phyloP scores from a whole-genome alignment of 2,888 invertebrate genomes.

The Thera britannica region DNA sequence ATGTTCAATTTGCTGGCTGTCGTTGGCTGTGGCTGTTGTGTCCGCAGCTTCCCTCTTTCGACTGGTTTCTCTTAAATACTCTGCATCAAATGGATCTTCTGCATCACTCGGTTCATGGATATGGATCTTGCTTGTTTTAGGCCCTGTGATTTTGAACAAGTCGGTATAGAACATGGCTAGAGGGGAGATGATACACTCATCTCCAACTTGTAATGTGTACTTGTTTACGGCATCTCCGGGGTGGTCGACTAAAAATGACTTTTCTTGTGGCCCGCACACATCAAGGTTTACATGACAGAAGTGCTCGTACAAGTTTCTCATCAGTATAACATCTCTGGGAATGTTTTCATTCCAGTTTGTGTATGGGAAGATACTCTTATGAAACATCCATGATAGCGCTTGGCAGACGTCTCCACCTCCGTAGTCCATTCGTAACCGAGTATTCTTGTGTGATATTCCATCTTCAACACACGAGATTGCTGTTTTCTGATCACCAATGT shows the following conservation, averaged over 20 bases:
- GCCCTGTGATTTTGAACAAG: constrained; percentile 92
- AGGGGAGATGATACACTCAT: constrained; percentile 96
- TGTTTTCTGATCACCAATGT: constrained; percentile 97
- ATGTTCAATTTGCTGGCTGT: constrained; percentile 78
- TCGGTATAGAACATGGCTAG: constrained; percentile 95
- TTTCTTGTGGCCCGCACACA: constrained; percentile 94
- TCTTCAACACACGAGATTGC: constrained; percentile 98
- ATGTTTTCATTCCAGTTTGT: constrained; percentile 90
- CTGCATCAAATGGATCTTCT: constrained; percentile 97
- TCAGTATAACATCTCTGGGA: constrained; percentile 90
- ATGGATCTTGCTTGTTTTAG: constrained; percentile 90
- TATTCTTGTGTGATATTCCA: constrained; percentile 95
- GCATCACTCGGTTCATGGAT: constrained; percentile 90
- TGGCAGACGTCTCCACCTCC: constrained; percentile 97
- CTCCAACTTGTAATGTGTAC: constrained; percentile 93
- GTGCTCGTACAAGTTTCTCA: constrained; percentile 94
- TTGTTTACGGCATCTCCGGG: constrained; percentile 88
- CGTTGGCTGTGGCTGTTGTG: constrained; percentile 66
- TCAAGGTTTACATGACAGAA: constrained; percentile 96
- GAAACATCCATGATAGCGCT: constrained; percentile 93
- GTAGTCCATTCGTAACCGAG: constrained; percentile 93
- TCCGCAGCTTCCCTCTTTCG: constrained; percentile 81
- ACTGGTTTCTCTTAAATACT: constrained; percentile 95
- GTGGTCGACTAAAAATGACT: constrained; percentile 90
- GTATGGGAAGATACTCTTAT: constrained; percentile 96